Conservation (phyloP, 2,797 vertebrate genomes). For the Periparus ater region DNA sequence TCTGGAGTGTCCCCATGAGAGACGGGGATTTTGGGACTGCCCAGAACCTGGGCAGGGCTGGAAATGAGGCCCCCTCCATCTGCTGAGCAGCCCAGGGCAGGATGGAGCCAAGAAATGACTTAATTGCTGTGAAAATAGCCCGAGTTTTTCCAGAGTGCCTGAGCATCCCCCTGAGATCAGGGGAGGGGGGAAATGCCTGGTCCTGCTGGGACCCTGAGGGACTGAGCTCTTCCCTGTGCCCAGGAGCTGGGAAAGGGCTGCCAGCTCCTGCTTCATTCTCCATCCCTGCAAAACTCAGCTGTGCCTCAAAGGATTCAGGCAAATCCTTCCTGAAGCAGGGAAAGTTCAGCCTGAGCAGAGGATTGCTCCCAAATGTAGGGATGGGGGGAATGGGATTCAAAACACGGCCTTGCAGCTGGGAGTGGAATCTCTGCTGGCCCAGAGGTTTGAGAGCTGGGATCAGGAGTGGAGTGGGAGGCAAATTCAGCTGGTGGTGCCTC, state of each 20-base stretch:
- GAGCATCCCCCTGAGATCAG: background rate
- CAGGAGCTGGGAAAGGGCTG: background rate
- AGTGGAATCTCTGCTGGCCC: background rate
- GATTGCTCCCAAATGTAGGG: background rate
- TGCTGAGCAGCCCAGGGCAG: conserved; percentile 39
- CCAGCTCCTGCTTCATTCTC: background rate
- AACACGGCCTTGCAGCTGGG: background rate
- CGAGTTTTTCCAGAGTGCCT: conserved; percentile 3
- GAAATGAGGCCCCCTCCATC: conserved; percentile 29
- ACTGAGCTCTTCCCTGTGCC: background rate
- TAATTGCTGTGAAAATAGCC: conserved; percentile 9
- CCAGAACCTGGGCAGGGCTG: background rate
- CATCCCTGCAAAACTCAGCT: background rate
- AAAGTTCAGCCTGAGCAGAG: background rate
- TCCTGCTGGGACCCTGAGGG: background rate
- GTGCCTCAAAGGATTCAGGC: background rate
- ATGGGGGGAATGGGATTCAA: background rate
- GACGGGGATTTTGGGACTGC: background rate
- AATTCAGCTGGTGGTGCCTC: background rate
- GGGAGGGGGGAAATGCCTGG: background rate
- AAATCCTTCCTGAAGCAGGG: background rate
- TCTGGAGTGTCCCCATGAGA: background rate
- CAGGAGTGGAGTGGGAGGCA: background rate
- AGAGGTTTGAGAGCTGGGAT: background rate
- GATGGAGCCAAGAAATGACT: conserved; percentile 32